Evolutionary conservation across 1,140 invertebrate genomes (phyloP).

Genomic region (Adoxophyes honmai): DNA sequence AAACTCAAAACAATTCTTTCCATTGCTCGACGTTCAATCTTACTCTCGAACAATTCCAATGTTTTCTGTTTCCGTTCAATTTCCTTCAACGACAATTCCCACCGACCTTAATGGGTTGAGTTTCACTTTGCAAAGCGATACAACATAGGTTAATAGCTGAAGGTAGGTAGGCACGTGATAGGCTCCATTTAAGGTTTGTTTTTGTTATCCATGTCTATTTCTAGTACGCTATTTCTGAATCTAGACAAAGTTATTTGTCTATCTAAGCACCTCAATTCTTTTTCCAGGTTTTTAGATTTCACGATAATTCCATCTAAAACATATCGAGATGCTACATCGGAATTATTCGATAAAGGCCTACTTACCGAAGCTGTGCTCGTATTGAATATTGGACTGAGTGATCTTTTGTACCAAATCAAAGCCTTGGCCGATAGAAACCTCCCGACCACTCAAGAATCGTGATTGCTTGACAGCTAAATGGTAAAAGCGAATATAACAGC

Average conservation of each 20-base stretch:
- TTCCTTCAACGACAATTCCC: slow-evolving; percentile 11
- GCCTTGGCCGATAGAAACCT: neutral
- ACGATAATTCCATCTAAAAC: no score
- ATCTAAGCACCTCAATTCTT: no score
- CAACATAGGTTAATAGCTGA: neutral
- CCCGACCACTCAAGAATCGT: neutral
- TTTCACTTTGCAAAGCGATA: slow-evolving; percentile 12
- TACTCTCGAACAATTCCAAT: slow-evolving; percentile 13
- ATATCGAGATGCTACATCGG: no score
- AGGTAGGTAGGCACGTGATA: no score
- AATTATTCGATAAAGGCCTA: no score
- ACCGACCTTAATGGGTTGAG: slow-evolving; percentile 4
- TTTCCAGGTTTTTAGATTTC: no score
- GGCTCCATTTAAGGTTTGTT: no score
- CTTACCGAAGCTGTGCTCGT: no score
- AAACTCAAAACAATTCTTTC: slow-evolving; percentile 13
- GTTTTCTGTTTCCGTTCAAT: slow-evolving; percentile 16
- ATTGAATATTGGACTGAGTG: no score
- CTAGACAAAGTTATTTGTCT: no score
- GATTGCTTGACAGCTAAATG: slow-evolving; percentile 15
- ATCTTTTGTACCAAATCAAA: neutral
- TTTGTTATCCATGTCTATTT: no score
- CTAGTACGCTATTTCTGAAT: no score
- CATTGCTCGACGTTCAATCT: neutral
- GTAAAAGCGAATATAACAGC: neutral